Evolutionary conservation across 1,140 invertebrate species (phyloP).

Genomic region (Sarcophaga bullata): DNA sequence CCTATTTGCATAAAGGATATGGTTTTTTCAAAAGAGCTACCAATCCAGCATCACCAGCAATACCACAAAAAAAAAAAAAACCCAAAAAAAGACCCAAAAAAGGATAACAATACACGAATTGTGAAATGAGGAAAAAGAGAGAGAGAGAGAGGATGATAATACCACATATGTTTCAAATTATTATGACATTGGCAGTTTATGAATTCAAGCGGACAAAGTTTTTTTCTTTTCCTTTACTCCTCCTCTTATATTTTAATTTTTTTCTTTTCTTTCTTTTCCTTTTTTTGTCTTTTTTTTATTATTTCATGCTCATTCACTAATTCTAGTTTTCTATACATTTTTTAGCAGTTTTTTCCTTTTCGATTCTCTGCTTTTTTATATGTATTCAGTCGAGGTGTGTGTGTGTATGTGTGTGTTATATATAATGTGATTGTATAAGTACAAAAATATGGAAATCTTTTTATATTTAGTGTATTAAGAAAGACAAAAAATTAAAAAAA

Average conservation of each 20-base stretch:
- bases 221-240: background rate
- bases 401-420: no score
- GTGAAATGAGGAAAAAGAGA: background rate
- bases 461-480: background rate
- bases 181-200: conserved; percentile 21
- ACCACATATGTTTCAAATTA: conserved; percentile 20
- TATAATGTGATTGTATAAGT: background rate
- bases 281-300: background rate
- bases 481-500: background rate
- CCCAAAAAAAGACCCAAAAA: background rate
- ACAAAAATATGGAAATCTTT: conserved; percentile 16
- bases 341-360: no score
- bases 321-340: background rate
- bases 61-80: background rate
- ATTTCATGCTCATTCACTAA: background rate
- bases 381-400: no score
- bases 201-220: background rate
- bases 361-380: no score
- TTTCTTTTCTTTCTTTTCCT: no score
- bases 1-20: background rate
- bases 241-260: no score
- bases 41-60: no score
- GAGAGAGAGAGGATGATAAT: no score
- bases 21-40: background rate
- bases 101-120: background rate